Evolutionary conservation across 2,797 vertebrate genomes (phyloP).

Genomic region (Scyliorhinus canicula): DNA sequence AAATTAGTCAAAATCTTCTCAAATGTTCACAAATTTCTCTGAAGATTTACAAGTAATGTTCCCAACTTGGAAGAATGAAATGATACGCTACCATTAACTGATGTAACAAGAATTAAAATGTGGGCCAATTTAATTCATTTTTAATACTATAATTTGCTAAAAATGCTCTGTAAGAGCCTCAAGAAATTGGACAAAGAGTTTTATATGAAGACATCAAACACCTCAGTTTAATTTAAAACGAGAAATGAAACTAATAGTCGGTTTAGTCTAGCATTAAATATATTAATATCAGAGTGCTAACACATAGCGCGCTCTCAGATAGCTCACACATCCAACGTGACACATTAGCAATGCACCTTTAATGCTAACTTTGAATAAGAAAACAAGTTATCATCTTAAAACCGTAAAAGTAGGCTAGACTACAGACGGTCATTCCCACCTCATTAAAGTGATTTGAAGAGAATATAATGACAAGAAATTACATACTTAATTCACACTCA

Average conservation of each 20-base stretch:
- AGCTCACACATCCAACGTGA: background rate
- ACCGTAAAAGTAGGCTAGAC: slow-evolving; percentile 36
- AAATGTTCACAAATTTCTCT: background rate
- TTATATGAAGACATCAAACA: slow-evolving; percentile 18
- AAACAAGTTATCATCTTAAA: slow-evolving; percentile 26
- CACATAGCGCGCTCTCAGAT: background rate
- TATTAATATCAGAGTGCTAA: slow-evolving; percentile 24
- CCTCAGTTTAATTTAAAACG: slow-evolving; percentile 14
- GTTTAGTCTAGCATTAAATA: background rate
- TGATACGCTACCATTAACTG: background rate
- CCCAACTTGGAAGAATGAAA: background rate
- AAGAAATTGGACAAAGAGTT: slow-evolving; percentile 26
- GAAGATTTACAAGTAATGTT: background rate
- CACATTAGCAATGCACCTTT: background rate
- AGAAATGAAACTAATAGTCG: background rate
- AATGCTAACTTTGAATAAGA: slow-evolving; percentile 21
- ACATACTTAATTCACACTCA: slow-evolving; percentile 98
- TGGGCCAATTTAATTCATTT: slow-evolving; percentile 32
- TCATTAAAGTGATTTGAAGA: slow-evolving; percentile 90
- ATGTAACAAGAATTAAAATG: slow-evolving; percentile 25
- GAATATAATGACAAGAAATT: slow-evolving; percentile 92
- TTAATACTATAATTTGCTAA: slow-evolving; percentile 16
- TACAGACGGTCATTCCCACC: slow-evolving; percentile 48
- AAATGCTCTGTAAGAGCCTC: background rate
- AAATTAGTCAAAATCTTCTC: slow-evolving; percentile 11